Evolutionary conservation across 1,140 invertebrate species (phyloP).

Genomic region (Notospermus geniculatus): DNA sequence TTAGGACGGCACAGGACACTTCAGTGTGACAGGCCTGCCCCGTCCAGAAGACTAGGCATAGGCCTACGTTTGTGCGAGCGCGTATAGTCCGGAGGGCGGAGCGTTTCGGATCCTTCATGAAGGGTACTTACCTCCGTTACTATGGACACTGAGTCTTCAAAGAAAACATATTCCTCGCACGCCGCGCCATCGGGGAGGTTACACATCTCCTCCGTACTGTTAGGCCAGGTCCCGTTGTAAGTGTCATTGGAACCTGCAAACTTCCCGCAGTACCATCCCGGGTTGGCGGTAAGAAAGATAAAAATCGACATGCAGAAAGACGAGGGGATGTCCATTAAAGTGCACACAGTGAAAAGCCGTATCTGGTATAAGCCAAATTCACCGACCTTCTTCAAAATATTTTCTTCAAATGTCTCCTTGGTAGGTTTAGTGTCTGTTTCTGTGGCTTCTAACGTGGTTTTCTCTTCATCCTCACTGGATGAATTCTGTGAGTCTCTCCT

Average conservation of each 20-base stretch:
- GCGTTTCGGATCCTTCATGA: no score
- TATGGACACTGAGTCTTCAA: background rate
- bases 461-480: no score
- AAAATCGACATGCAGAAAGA: background rate
- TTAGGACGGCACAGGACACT: no score
- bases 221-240: background rate
- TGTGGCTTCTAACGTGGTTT: no score
- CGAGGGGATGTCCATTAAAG: background rate
- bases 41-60: no score
- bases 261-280: background rate
- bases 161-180: background rate
- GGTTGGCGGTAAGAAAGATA: background rate
- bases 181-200: background rate
- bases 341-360: background rate
- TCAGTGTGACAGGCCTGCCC: no score
- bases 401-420: background rate
- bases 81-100: no score
- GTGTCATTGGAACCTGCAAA: background rate
- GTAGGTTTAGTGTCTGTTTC: no score
- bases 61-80: no score
- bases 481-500: no score
- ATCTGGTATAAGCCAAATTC: slow-evolving; percentile 1
- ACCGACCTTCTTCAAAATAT: background rate
- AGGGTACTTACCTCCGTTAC: background rate
- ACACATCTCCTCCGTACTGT: background rate